Evolutionary conservation across 2,113 vertebrate species (phyloP).

Genomic region (Acanthisitta chloris): DNA sequence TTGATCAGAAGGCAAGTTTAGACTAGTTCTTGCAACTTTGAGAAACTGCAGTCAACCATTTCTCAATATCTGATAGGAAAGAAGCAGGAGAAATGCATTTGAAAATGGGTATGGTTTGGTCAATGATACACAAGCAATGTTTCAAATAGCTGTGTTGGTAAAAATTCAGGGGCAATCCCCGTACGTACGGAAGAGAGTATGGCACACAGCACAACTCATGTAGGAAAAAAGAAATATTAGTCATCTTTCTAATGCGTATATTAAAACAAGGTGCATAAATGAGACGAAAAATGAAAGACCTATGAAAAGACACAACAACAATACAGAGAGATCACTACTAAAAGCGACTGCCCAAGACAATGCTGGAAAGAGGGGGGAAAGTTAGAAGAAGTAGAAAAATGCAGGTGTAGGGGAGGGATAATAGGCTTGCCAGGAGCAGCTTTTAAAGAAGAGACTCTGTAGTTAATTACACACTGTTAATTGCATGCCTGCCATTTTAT

Average conservation of each 20-base stretch:
- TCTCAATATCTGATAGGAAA: constrained; percentile 55
- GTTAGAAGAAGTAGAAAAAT: background rate
- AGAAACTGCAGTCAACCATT: constrained; percentile 32
- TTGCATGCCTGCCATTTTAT: background rate
- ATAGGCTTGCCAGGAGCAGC: background rate
- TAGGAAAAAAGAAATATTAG: background rate
- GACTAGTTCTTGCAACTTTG: constrained; percentile 26
- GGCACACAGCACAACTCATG: background rate
- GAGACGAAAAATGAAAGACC: background rate
- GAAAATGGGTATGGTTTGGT: background rate
- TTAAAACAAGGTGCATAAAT: background rate
- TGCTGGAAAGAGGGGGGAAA: background rate
- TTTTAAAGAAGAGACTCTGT: background rate
- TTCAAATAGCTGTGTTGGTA: background rate
- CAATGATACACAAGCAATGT: background rate
- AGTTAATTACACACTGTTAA: background rate
- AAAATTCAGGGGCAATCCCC: background rate
- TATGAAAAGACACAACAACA: background rate
- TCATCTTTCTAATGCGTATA: background rate
- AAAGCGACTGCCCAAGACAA: background rate
- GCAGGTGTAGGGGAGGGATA: background rate
- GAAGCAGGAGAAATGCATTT: background rate
- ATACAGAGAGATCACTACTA: background rate
- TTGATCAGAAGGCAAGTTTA: constrained; percentile 49
- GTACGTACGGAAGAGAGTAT: background rate